A percentile compares a stretch with the other conserved stretches of the same genome.
phyloP scores from a whole-genome alignment of 2,797 vertebrate genomes.

The Gobio occitaniae region DNA sequence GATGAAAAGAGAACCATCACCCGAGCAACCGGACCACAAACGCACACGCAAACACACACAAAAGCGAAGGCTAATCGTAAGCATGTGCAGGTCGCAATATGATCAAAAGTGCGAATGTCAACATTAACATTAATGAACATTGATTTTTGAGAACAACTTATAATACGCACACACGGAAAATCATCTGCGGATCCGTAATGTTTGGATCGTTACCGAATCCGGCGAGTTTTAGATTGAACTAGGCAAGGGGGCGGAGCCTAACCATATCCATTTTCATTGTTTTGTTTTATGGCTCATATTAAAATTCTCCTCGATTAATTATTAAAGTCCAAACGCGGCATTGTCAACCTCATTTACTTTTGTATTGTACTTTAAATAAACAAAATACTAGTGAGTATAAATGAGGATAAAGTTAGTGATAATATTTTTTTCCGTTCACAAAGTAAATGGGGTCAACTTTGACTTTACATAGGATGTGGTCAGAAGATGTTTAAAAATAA shows the following conservation, averaged over 20 bases:
- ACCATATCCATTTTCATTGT: neutral
- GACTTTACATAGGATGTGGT: neutral
- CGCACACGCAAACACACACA: conserved; percentile 38
- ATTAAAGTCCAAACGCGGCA: neutral
- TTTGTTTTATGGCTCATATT: too few species aligned
- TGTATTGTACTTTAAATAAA: neutral
- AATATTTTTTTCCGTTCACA: neutral
- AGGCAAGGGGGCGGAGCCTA: neutral
- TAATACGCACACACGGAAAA: neutral
- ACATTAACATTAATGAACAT: neutral
- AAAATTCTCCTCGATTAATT: neutral
- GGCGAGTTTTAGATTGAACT: neutral
- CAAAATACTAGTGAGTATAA: neutral
- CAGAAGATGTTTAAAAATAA: neutral
- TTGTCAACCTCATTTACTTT: too few species aligned
- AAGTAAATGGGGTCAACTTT: neutral
- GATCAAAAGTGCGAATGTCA: neutral
- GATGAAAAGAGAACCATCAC: conserved; percentile 61
- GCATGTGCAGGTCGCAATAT: neutral
- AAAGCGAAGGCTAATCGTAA: neutral
- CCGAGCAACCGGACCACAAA: conserved; percentile 54
- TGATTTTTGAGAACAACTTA: neutral
- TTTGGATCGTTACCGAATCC: neutral
- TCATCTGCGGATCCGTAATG: neutral
- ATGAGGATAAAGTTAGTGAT: neutral